Base-by-base conservation (phyloP, 2,888 invertebrate species). In the Oeneis ivallda region DNA sequence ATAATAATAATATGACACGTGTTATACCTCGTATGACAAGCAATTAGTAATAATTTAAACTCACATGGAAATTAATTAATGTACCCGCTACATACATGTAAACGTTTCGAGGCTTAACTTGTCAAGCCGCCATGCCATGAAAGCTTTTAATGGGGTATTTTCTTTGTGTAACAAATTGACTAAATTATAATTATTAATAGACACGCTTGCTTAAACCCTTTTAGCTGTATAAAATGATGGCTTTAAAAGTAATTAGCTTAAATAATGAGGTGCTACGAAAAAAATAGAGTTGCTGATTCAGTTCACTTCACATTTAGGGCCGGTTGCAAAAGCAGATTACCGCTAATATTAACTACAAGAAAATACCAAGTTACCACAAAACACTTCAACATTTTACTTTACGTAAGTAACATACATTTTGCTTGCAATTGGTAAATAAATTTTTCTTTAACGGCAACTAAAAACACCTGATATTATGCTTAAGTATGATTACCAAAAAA, bases 1-100 rank as follows among this genome's bases (percentile, higher is more conserved):
- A 19, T 49, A 19, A 11, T 50, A 26, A 50, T 11, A 50, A 41
- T 56, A 56, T 41, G 56, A 56, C 41, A 19, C 19, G 17, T 39
- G 17, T 26, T 41, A 19, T 39, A 19, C 0, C 17, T 17, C 56
- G 34, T 11, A 37, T 49, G 59, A 49, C 49, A 60, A 49, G 59
- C 59, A 60, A 60, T 60, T 60, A 60, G 59, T 60, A 37, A 49
- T 60, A 49, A 60, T 49, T 60, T 49, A 60, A 60, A 59, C 56
- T 11, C 17, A 39, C 19, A 60, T 17, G 37, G 13, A 11, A 49
- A 60, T 60, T 60, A 60, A 60, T 56, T 56, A 13, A 56, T 56
- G 19, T 26, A 11, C 5, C 54, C 19, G 19, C 41, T 56, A 56
- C 54, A 56, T 49, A 49, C 49, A 52, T 49, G 58, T 58, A 52